Evolutionary conservation across 2,797 vertebrate genomes (phyloP).

Genomic region (Eidolon dupreanum): DNA sequence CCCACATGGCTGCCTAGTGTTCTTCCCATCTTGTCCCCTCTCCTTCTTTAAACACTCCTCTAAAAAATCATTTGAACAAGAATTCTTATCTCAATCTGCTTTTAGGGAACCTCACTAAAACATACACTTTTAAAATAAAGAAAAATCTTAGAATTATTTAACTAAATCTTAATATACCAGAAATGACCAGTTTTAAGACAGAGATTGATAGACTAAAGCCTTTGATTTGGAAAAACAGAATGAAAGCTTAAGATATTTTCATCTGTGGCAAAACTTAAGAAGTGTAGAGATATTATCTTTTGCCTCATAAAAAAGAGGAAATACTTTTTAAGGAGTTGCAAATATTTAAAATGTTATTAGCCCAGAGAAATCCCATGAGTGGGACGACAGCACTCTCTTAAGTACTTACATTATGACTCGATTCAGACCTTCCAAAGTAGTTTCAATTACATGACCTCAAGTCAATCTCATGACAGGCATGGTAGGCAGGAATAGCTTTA

Average conservation of each 20-base stretch:
- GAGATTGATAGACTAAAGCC: not conserved
- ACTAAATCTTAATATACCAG: not conserved
- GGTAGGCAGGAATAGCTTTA: not conserved
- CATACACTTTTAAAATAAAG: not conserved
- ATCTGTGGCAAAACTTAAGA: not conserved
- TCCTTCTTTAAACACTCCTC: not conserved
- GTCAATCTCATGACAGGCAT: constrained; percentile 31
- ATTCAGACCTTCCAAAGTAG: constrained; percentile 41
- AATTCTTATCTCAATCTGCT: not conserved
- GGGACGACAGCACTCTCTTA: not conserved
- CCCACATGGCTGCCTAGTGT: too few species aligned
- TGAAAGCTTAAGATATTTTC: constrained; percentile 30
- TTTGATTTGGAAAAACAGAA: not conserved
- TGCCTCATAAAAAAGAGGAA: constrained; percentile 56
- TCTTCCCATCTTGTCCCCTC: not conserved
- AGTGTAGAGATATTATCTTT: not conserved
- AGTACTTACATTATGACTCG: not conserved
- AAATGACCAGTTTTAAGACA: not conserved
- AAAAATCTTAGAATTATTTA: constrained; percentile 7
- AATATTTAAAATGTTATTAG: constrained; percentile 57
- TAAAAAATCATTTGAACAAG: not conserved
- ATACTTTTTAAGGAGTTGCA: constrained; percentile 52
- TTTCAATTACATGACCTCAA: constrained; percentile 34
- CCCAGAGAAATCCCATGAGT: constrained; percentile 6
- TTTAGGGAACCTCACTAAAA: not conserved